Conservation (phyloP, 2,113 vertebrate species). For the Athene cunicularia region DNA sequence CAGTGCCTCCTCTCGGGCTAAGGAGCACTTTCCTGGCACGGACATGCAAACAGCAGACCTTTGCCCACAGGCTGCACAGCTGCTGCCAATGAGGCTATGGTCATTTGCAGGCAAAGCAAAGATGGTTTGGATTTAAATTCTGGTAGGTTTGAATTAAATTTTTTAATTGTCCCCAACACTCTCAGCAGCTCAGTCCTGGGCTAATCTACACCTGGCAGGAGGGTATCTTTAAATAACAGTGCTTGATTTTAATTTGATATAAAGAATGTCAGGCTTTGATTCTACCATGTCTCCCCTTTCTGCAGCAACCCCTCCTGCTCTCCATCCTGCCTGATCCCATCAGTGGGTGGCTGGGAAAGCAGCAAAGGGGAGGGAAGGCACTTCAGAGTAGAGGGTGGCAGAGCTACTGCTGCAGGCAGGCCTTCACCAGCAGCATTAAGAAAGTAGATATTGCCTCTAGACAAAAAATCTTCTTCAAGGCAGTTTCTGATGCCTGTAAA, state of each 20-base stretch:
- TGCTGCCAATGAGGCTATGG: background rate
- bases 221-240: constrained; percentile 34
- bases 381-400: background rate
- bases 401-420: background rate
- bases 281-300: background rate
- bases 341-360: background rate
- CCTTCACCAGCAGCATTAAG: background rate
- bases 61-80: constrained; percentile 43
- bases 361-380: background rate
- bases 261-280: background rate
- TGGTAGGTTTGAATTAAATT: background rate
- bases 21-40: background rate
- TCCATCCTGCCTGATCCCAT: background rate
- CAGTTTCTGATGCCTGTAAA: background rate
- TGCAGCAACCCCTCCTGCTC: background rate
- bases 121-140: background rate
- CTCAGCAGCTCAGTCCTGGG: constrained; percentile 4
- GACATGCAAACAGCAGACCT: background rate
- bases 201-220: constrained; percentile 27
- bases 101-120: constrained; percentile 26
- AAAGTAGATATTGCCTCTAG: background rate
- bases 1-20: background rate
- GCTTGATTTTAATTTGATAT: background rate
- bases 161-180: background rate
- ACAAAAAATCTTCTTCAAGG: background rate